Conservation (phyloP, 1,140 invertebrate genomes). For the Spodoptera frugiperda region DNA sequence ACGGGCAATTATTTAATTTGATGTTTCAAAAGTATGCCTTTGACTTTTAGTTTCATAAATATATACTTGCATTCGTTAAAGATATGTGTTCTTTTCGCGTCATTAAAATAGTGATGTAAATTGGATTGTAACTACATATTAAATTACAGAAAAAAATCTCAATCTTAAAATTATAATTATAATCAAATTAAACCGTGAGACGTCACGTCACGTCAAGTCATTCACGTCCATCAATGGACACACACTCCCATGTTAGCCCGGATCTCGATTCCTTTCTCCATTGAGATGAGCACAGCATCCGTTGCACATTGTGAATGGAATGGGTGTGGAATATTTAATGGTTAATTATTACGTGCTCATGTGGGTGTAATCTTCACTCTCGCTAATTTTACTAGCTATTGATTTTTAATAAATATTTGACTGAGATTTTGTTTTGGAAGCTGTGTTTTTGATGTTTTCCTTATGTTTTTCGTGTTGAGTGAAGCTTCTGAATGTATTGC, state of each 20-base stretch:
- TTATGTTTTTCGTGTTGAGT: no score
- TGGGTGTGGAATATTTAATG: slow-evolving; percentile 33
- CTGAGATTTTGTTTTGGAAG: neutral
- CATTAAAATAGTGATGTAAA: no score
- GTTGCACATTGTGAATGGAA: slow-evolving; percentile 38
- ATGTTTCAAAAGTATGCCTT: no score
- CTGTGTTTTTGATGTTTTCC: neutral
- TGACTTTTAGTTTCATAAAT: no score
- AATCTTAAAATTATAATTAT: no score
- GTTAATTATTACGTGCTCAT: slow-evolving; percentile 37
- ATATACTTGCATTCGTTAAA: no score
- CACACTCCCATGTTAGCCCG: neutral
- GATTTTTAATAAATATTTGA: neutral
- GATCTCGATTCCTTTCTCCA: slow-evolving; percentile 44
- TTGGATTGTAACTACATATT: no score
- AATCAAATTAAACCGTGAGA: no score
- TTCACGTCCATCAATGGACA: slow-evolving; percentile 1
- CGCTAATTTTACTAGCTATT: neutral
- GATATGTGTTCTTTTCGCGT: no score
- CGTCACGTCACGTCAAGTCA: neutral
- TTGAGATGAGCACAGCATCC: slow-evolving; percentile 27
- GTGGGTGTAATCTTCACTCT: neutral
- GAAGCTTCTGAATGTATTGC: no score
- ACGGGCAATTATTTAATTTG: no score
- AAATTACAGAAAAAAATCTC: no score